These are phyloP conservation scores for Sycophila texana DNA, from an alignment of 2,888 invertebrate species.

Conservation along the genomic window DNA sequence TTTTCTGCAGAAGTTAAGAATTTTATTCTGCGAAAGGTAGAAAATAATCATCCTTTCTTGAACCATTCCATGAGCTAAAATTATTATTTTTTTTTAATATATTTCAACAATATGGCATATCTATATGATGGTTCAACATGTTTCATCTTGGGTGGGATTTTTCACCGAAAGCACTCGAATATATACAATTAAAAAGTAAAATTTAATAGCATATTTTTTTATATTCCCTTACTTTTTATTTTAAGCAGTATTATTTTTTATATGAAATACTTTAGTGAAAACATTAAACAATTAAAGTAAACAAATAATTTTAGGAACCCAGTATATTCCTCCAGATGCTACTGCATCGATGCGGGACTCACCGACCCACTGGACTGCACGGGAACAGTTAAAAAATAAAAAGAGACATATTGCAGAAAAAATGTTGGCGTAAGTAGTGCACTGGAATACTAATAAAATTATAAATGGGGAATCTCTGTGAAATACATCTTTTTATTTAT, in stretches of 20 bases:
- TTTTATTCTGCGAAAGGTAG: too few relatives aligned
- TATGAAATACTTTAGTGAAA: neutral
- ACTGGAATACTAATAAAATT: neutral
- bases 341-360: slow-evolving; percentile 65
- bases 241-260: neutral
- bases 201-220: neutral
- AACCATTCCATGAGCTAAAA: too few relatives aligned
- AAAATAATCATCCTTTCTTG: too few relatives aligned
- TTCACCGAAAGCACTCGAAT: too few relatives aligned
- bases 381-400: slow-evolving; percentile 70
- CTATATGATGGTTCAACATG: too few relatives aligned
- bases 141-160: too few relatives aligned
- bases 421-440: slow-evolving; percentile 65
- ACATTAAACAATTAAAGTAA: too few relatives aligned
- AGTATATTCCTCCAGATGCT: slow-evolving; percentile 61
- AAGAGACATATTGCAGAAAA: slow-evolving; percentile 68
- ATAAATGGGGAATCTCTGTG: neutral
- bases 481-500: neutral
- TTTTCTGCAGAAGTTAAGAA: too few relatives aligned
- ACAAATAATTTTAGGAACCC: slow-evolving; percentile 56
- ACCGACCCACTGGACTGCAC: slow-evolving; percentile 66
- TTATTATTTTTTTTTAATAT: too few relatives aligned
- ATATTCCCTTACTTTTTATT: neutral
- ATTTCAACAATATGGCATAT: too few relatives aligned
- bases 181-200: too few relatives aligned